Evolutionary conservation across 2,113 vertebrate genomes (phyloP).

Genomic region (Grammomys dolichurus): DNA sequence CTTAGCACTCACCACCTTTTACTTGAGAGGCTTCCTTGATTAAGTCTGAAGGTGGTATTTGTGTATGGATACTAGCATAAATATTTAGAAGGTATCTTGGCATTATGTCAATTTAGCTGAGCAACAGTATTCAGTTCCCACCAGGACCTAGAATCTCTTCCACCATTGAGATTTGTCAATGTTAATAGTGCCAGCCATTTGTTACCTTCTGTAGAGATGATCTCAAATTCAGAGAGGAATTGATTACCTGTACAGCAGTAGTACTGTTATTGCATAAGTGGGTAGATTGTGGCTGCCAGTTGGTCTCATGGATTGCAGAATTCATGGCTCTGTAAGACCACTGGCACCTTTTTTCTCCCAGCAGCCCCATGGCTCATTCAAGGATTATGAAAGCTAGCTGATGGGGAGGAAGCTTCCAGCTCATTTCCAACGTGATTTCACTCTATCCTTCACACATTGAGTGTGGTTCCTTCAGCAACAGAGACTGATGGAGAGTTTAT

Average conservation of each 20-base stretch:
- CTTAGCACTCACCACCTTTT: background rate
- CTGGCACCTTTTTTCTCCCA: background rate
- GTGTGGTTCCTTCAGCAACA: background rate
- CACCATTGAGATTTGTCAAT: background rate
- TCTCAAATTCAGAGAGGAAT: background rate
- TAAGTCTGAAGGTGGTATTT: background rate
- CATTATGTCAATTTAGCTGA: background rate
- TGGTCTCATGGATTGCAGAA: background rate
- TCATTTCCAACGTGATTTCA: too few relatives aligned
- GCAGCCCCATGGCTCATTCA: background rate
- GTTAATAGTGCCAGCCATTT: too few relatives aligned
- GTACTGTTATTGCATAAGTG: background rate
- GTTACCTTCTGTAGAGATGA: background rate
- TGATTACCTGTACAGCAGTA: background rate
- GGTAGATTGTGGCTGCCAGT: background rate
- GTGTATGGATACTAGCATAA: background rate
- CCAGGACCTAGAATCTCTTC: background rate
- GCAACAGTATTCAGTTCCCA: background rate
- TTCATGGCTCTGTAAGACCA: background rate
- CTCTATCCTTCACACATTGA: background rate
- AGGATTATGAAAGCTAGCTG: background rate
- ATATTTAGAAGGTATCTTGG: background rate
- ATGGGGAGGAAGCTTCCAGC: too few relatives aligned
- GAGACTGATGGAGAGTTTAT: background rate
- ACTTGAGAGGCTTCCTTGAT: background rate